phyloP scores from a whole-genome alignment of 2,113 vertebrate genomes.

The Cephalopterus ornatus region DNA sequence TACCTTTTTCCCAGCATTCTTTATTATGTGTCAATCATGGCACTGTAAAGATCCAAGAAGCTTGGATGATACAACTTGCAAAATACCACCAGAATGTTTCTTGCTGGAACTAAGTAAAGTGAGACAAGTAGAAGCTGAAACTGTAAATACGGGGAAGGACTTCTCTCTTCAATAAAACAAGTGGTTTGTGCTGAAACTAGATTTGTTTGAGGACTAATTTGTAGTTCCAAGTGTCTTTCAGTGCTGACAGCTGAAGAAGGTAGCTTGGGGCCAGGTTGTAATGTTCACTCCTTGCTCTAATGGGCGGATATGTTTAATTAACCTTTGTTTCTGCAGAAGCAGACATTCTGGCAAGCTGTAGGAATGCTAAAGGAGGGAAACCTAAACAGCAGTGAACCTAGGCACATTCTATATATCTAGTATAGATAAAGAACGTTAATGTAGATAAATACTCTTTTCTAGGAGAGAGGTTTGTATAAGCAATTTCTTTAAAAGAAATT shows the following conservation, averaged over 20 bases:
- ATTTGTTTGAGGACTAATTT: conserved; percentile 38
- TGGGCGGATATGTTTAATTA: conserved; percentile 65
- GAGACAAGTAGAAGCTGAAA: background rate
- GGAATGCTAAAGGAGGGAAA: conserved; percentile 31
- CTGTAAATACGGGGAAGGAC: background rate
- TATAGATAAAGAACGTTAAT: background rate
- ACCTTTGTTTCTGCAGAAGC: conserved; percentile 54
- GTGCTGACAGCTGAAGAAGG: conserved; percentile 57
- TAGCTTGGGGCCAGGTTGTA: conserved; percentile 47
- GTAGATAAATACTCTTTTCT: conserved; percentile 14
- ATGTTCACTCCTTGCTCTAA: conserved; percentile 42
- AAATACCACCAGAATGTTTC: background rate
- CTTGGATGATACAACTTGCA: background rate
- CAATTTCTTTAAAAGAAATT: background rate
- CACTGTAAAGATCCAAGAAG: background rate
- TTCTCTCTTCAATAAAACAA: conserved; percentile 15
- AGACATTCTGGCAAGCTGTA: conserved; percentile 46
- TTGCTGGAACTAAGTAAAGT: background rate
- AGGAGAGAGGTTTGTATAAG: background rate
- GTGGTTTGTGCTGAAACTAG: conserved; percentile 44
- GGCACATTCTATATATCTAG: background rate
- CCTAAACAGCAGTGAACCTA: background rate
- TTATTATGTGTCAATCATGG: background rate
- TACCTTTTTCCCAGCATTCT: background rate
- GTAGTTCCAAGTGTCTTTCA: conserved; percentile 56